Conservation (phyloP, 1,140 invertebrate species). For the Sinella curviseta region DNA sequence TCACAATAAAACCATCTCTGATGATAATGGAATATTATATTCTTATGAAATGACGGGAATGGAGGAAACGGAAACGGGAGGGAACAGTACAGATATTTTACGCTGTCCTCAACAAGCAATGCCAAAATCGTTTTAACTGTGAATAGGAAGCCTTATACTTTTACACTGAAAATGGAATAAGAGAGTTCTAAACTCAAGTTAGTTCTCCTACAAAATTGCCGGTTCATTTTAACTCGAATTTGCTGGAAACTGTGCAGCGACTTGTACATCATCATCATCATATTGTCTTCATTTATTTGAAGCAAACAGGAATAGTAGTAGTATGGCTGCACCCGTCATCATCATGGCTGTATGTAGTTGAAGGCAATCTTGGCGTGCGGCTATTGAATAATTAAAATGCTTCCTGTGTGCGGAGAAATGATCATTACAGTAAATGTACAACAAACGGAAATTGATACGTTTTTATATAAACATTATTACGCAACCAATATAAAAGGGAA, state of each 20-base stretch:
- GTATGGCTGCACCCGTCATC: no score
- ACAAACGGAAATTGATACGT: not conserved
- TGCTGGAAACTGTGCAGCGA: not conserved
- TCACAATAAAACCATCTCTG: not conserved
- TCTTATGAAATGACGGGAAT: not conserved
- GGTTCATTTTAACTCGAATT: not conserved
- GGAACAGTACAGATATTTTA: not conserved
- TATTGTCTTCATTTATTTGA: slow-evolving; percentile 1
- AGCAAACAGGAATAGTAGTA: not conserved
- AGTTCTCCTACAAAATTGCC: not conserved
- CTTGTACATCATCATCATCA: not conserved
- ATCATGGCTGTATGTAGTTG: no score
- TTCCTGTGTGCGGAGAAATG: slow-evolving; percentile 2
- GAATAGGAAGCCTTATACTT: no score
- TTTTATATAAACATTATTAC: no score
- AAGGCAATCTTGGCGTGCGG: slow-evolving; percentile 16
- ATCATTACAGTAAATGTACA: not conserved
- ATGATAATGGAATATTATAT: not conserved
- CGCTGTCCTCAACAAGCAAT: no score
- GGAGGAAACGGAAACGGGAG: slow-evolving; percentile 8
- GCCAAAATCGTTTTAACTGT: no score
- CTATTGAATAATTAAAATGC: slow-evolving; percentile 27
- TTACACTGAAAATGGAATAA: not conserved
- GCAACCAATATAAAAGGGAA: no score
- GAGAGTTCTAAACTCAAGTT: not conserved